Conservation (phyloP, 2,797 vertebrate genomes). For the Mastacembelus armatus region DNA sequence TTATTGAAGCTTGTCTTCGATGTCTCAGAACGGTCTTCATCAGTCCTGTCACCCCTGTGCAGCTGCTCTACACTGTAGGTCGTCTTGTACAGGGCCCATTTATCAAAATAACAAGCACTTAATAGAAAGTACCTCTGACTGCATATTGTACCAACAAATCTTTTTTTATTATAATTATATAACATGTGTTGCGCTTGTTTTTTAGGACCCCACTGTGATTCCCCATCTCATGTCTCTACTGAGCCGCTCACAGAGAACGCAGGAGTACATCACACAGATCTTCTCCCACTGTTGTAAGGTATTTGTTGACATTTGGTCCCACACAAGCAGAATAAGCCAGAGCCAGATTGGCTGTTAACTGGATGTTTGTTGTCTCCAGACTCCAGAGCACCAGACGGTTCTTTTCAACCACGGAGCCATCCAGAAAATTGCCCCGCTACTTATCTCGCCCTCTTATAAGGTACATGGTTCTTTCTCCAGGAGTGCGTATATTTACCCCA, state of each 20-base stretch:
- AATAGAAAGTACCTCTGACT: neutral
- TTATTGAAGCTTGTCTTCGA: slow-evolving; percentile 96
- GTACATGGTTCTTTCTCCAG: slow-evolving; percentile 67
- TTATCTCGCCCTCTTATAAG: slow-evolving; percentile 94
- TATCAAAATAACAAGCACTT: neutral
- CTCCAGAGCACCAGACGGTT: slow-evolving; percentile 96
- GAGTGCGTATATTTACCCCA: neutral
- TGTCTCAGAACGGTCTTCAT: slow-evolving; percentile 97
- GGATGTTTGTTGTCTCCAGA: slow-evolving; percentile 81
- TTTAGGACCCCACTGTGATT: slow-evolving; percentile 95
- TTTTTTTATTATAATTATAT: no score
- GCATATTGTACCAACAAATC: no score
- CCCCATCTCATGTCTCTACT: slow-evolving; percentile 97
- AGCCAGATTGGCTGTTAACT: neutral
- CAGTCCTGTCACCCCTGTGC: slow-evolving; percentile 97
- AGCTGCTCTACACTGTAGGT: slow-evolving; percentile 96
- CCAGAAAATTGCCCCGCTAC: slow-evolving; percentile 95
- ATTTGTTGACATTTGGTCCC: slow-evolving; percentile 66
- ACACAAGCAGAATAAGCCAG: slow-evolving; percentile 5
- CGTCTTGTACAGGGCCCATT: neutral
- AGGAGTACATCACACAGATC: slow-evolving; percentile 99
- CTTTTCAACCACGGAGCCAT: slow-evolving; percentile 97
- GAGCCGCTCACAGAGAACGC: slow-evolving; percentile 92
- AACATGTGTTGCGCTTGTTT: neutral
- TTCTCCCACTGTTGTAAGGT: slow-evolving; percentile 99